Evolutionary conservation across 2,888 invertebrate genomes (phyloP).

Genomic region (Eurytoma californica): DNA sequence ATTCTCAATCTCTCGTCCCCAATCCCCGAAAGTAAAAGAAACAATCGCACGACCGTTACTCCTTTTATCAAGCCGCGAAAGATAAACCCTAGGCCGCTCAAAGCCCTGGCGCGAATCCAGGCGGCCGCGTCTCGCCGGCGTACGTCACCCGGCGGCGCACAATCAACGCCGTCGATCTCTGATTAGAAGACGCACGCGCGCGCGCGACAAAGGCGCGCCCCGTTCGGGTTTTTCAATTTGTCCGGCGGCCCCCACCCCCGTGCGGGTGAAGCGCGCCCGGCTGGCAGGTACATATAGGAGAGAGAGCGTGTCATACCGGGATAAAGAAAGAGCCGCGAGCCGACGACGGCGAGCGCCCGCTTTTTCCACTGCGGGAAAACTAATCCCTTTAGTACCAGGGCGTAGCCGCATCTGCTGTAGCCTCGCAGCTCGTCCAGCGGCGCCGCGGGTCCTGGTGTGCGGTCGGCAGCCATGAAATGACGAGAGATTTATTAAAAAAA

Average conservation of each 20-base stretch:
- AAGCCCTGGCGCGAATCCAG: background rate
- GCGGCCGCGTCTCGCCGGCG: background rate
- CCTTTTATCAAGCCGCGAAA: background rate
- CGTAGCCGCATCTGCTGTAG: conserved; percentile 74
- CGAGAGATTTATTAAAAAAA: conserved; percentile 9
- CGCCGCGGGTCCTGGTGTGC: conserved; percentile 76
- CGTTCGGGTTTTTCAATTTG: conserved; percentile 36
- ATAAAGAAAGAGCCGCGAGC: conserved; percentile 79
- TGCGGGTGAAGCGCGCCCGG: no score
- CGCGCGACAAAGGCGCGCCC: background rate
- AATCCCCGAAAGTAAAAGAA: no score
- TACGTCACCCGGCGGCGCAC: background rate
- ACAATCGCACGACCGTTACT: no score
- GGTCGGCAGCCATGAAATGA: conserved; percentile 17
- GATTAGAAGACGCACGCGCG: conserved; percentile 28
- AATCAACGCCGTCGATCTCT: conserved; percentile 37
- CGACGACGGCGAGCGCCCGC: conserved; percentile 79
- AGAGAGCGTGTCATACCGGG: conserved; percentile 72
- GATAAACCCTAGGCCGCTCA: background rate
- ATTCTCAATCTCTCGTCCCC: no score
- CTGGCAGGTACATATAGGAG: background rate
- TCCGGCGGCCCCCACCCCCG: background rate
- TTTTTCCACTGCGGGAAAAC: conserved; percentile 84
- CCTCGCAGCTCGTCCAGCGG: conserved; percentile 77
- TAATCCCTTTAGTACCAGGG: conserved; percentile 80